Conservation (phyloP, 2,113 vertebrate genomes). For the Edolisoma coerulescens region DNA sequence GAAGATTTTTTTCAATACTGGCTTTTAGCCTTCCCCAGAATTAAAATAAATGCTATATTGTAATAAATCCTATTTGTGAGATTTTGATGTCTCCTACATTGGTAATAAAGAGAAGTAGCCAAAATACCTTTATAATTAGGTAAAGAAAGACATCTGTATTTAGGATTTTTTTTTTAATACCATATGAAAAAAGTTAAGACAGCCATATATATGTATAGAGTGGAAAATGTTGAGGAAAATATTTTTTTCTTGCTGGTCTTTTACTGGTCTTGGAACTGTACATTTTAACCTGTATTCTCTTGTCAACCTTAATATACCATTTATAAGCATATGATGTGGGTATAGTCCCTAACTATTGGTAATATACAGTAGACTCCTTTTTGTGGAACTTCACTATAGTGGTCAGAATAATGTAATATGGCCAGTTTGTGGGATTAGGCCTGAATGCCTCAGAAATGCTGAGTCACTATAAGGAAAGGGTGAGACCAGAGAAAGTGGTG, state of each 20-base stretch:
- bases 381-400: neutral
- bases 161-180: neutral
- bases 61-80: neutral
- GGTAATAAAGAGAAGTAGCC: neutral
- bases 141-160: neutral
- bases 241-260: neutral
- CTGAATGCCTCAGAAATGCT: slow-evolving; percentile 12
- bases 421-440: neutral
- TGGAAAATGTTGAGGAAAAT: neutral
- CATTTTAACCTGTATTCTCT: neutral
- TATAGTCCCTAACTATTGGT: neutral
- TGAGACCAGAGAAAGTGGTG: neutral
- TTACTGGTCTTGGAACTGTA: neutral
- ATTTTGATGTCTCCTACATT: neutral
- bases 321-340: neutral
- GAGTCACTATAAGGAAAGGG: slow-evolving; percentile 8
- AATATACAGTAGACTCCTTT: neutral
- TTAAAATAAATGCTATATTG: neutral
- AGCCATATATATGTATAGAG: neutral
- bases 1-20: neutral
- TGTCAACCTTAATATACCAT: neutral
- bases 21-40: neutral
- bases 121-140: neutral
- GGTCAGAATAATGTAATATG: neutral
- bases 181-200: neutral